Conservation (phyloP, 2,113 vertebrate genomes). For the Cnemophilus loriae region DNA sequence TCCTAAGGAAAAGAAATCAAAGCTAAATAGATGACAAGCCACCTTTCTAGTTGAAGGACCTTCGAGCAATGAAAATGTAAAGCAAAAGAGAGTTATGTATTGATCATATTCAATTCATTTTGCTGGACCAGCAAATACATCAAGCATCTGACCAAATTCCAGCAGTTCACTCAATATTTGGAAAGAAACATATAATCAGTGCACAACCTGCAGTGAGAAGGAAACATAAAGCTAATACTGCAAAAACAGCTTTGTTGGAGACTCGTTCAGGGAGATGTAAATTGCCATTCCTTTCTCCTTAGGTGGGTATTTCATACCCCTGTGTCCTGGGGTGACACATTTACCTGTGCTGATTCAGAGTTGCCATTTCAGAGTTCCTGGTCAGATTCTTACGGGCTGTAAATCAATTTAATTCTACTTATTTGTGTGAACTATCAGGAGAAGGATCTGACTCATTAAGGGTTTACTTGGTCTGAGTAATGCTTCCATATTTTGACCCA, state of each 20-base stretch:
- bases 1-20: neutral
- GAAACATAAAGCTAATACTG: slow-evolving; percentile 7
- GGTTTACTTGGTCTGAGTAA: neutral
- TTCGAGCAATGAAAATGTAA: neutral
- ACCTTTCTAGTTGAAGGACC: neutral
- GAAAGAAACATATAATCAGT: slow-evolving; percentile 30
- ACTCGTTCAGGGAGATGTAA: neutral
- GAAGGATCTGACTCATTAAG: neutral
- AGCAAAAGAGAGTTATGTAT: neutral
- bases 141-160: neutral
- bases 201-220: neutral
- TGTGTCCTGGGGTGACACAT: no score
- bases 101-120: neutral
- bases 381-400: neutral
- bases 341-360: neutral
- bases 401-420: neutral
- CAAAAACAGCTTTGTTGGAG: neutral
- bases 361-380: neutral
- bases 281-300: neutral
- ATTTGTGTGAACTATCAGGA: neutral
- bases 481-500: neutral
- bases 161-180: neutral
- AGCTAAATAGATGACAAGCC: neutral
- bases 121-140: neutral
- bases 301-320: neutral